Evolutionary conservation across 2,888 invertebrate genomes (phyloP).

Genomic region (Griposia aprilina): DNA sequence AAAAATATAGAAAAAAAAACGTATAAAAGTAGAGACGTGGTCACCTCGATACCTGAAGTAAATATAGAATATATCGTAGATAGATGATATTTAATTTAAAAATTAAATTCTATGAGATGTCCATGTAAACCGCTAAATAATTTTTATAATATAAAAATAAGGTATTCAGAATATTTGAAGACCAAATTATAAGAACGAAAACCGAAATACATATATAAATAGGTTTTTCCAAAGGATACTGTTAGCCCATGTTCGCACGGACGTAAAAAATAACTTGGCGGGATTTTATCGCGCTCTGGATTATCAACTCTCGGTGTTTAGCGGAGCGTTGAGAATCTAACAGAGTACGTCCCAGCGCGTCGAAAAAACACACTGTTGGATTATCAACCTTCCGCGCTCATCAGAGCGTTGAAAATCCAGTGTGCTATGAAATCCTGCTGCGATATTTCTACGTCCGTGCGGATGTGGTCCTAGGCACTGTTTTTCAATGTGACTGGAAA

Average conservation of each 20-base stretch:
- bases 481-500: constrained; percentile 24
- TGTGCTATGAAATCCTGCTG: no score
- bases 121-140: constrained; percentile 39
- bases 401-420: no score
- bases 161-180: constrained; percentile 23
- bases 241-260: neutral
- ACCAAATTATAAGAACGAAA: constrained; percentile 38
- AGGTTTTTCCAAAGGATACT: constrained; percentile 4
- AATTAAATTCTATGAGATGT: constrained; percentile 46
- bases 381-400: no score
- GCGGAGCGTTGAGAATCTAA: no score
- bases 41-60: constrained; percentile 68
- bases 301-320: no score
- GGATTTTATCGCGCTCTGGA: no score
- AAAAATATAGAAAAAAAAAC: constrained; percentile 8
- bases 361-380: no score
- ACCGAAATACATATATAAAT: neutral
- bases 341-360: no score
- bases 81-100: constrained; percentile 28
- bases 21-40: constrained; percentile 32
- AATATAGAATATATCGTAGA: constrained; percentile 48
- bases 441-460: no score
- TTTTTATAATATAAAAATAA: constrained; percentile 8
- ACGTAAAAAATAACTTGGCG: no score
- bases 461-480: no score